phyloP scores from a whole-genome alignment of 2,888 invertebrate genomes.

The Yponomeuta cagnagella region DNA sequence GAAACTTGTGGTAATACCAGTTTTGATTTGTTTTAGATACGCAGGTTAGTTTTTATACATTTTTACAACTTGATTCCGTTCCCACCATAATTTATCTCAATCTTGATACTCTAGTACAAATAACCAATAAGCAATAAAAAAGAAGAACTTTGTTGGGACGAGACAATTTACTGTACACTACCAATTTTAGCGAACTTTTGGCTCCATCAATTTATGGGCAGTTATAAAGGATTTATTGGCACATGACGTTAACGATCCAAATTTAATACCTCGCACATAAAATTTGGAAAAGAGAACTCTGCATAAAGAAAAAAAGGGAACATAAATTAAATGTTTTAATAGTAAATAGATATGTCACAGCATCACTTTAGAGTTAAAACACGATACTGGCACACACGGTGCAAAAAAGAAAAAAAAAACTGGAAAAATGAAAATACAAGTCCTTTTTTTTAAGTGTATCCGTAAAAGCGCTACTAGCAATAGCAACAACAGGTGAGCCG shows the following conservation, averaged over 20 bases:
- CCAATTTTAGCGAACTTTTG: constrained; percentile 38
- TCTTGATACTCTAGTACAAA: not conserved
- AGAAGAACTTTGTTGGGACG: constrained; percentile 2
- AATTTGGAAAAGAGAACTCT: not conserved
- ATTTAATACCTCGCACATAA: not conserved
- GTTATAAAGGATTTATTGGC: constrained; percentile 57
- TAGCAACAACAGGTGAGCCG: constrained; percentile 15
- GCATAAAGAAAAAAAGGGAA: not conserved
- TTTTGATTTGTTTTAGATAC: not conserved
- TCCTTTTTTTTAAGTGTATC: not conserved
- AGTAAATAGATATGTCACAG: not conserved
- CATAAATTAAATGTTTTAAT: not conserved
- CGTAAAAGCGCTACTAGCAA: not conserved
- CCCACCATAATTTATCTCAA: not conserved
- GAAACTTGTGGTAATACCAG: not conserved
- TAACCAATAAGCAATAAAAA: not conserved
- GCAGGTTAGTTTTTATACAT: not conserved
- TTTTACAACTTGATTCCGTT: not conserved
- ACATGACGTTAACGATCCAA: constrained; percentile 30
- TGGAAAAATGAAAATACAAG: not conserved
- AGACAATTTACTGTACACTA: constrained; percentile 7
- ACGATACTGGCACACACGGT: not conserved
- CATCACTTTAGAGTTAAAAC: not conserved
- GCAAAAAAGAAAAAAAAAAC: not conserved
- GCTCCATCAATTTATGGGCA: constrained; percentile 57